Evolutionary conservation across 2,113 vertebrate genomes (phyloP), one percentile per base, ranked within the genome.

Genomic region (Spermophilus dauricus): DNA sequence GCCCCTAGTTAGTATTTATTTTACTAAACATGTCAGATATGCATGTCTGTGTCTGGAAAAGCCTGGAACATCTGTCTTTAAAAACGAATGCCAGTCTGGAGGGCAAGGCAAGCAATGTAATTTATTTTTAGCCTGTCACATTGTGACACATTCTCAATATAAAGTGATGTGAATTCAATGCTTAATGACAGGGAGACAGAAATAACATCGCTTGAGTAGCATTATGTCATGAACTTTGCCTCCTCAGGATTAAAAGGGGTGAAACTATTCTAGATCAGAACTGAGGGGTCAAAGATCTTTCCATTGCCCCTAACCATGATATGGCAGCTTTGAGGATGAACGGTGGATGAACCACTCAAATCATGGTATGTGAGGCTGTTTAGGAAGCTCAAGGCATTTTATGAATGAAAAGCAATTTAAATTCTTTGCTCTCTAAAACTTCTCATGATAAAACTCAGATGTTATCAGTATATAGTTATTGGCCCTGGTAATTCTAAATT

Each of bases 121-220:
- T 91, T 86, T 95, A 91, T 96, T 95, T 61, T 89, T 80, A 88
- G 45, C 61, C 28, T 90, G 26, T 75, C 61, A 89, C 17, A 48
- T 34, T 91, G 51, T 80, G 91, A 89, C 78, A 89, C 2, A 37
- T 72, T 91, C 70, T 83, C 24, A 85, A 58, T 82, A 93, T 56
- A 78, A 92, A 88, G 88, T 61, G 65, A 92, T 89, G 39, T 18
- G 61, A 45, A 87, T 51, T 95, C n/a, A 53, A 56, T 81, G 48
- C 34, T 86, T 53, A 75, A 51, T 91, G 81, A 58, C 28, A 32
- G 30, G 42, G 75, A 73, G 34, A 75, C n/a, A 94, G 51, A 85
- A 93, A 81, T 18, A 65, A 85, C 22, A 37, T 8, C 10, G 8
- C 45, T 76, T 16, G 17, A 53, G 58, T 48, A 67, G 61, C 37